Evolutionary conservation across 2,797 vertebrate genomes (phyloP).

Genomic region (Platyrinchus mystaceus): DNA sequence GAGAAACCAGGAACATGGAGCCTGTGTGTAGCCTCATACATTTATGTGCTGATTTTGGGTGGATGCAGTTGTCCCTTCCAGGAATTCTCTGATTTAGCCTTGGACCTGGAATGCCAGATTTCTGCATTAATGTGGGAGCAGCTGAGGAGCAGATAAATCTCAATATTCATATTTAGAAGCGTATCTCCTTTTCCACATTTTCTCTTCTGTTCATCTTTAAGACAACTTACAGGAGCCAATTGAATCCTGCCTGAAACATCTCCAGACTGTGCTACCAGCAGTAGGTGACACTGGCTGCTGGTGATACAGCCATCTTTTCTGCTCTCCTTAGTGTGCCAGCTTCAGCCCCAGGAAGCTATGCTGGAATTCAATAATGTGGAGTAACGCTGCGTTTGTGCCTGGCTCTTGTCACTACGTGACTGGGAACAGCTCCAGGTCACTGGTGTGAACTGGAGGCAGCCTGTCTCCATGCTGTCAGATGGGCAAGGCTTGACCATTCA

Average conservation of each 20-base stretch:
- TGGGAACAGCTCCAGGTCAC: neutral
- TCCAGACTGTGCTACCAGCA: neutral
- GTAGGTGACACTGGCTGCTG: neutral
- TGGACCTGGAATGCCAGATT: neutral
- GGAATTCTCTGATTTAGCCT: neutral
- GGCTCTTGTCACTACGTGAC: rapidly evolving
- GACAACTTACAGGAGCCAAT: neutral
- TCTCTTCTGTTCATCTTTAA: neutral
- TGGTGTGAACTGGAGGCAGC: neutral
- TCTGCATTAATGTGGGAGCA: neutral
- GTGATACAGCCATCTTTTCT: neutral
- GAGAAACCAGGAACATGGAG: neutral
- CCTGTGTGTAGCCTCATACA: neutral
- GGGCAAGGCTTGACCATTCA: neutral
- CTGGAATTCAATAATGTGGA: neutral
- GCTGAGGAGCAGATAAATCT: neutral
- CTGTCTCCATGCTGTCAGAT: neutral
- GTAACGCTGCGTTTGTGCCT: neutral
- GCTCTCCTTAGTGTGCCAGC: neutral
- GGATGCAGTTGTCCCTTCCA: neutral
- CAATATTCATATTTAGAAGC: neutral
- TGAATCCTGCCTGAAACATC: neutral
- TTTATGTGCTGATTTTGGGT: neutral
- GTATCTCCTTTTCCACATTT: neutral
- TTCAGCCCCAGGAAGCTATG: neutral